Evolutionary conservation across 2,113 vertebrate species (phyloP), one percentile per base, ranked within the genome.

Genomic region (Phaethornis superciliosus): DNA sequence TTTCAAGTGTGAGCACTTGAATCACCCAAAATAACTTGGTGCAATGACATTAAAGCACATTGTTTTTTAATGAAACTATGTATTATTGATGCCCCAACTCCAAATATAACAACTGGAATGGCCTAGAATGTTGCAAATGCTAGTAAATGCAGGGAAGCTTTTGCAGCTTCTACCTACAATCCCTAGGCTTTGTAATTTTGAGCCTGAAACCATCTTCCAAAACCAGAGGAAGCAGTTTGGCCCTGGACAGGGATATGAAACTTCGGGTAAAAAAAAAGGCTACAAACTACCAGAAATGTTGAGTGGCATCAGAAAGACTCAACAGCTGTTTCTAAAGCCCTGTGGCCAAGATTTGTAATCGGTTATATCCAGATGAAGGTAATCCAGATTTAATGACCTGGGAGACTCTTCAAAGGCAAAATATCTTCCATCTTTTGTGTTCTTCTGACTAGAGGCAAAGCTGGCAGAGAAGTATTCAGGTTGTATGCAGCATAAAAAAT

Each of bases 61-160:
- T 88, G 46, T 54, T 51, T 94, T 95, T 95, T 97, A 88, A 85
- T 76, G 76, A 81, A 89, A 89, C 19, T 3, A 77, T 94, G 79
- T 93, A 91, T 91, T 95, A 91, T 85, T 88, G 44, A 96, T 91
- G 72, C 11, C 33, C 17, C 24, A 15, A 0, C 54, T 78, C 89
- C 71, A 93, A 91, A 94, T 77, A 82, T 40, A 91, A 89, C 77
- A 60, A 32, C 86, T 51, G 33, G 84, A 95, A 81, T 35, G 52
- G 58, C 35, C 94, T 37, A 65, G 75, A 89, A 91, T 15, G 24
- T 42, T 88, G 70, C 40, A 88, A 72, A 60, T 42, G 30, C 30
- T 19, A 2, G 0, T 33, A 81, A 71, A 37, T 44, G 51, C 55
- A 16, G 21, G 47, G 49, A 60, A 54, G 13, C 6, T 76, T 87